A percentile compares a stretch with the other conserved stretches of the same genome.
Evolutionary conservation across 2,888 invertebrate genomes (phyloP).

Genomic region (Dynastes hyllus): DNA sequence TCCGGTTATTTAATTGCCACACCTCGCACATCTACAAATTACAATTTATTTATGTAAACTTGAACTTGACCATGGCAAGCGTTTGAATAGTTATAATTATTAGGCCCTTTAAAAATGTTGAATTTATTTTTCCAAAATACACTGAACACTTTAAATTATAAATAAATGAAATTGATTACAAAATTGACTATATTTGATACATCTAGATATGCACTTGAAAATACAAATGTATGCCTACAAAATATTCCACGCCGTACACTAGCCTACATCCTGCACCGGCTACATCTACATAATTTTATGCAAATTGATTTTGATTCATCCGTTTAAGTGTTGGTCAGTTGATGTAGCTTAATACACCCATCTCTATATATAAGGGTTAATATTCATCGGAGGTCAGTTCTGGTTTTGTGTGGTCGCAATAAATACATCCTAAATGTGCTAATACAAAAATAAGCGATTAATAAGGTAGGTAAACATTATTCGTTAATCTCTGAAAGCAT

Average conservation of each 20-base stretch:
- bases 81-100: too few species aligned
- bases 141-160: neutral
- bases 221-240: neutral
- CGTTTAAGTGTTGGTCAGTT: slow-evolving; percentile 16
- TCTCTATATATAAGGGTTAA: slow-evolving; percentile 33
- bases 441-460: slow-evolving; percentile 7
- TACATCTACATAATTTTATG: slow-evolving; percentile 30
- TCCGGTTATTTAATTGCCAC: too few species aligned
- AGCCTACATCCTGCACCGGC: slow-evolving; percentile 14
- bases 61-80: too few species aligned
- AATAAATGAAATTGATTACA: neutral
- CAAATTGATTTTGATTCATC: slow-evolving; percentile 43
- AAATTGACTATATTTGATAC: neutral
- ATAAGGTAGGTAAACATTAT: slow-evolving; percentile 15
- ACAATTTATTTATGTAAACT: too few species aligned
- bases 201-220: neutral
- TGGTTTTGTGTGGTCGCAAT: slow-evolving; percentile 13
- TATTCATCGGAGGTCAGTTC: slow-evolving; percentile 24
- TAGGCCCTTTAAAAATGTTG: too few species aligned
- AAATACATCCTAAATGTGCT: slow-evolving; percentile 31
- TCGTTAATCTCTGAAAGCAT: neutral
- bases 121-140: too few species aligned
- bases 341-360: slow-evolving; percentile 22
- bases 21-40: too few species aligned
- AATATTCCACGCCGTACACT: slow-evolving; percentile 34